These are phyloP conservation scores for Laticauda colubrina DNA, from an alignment of 2,113 vertebrate species.

Conservation along the genomic window DNA sequence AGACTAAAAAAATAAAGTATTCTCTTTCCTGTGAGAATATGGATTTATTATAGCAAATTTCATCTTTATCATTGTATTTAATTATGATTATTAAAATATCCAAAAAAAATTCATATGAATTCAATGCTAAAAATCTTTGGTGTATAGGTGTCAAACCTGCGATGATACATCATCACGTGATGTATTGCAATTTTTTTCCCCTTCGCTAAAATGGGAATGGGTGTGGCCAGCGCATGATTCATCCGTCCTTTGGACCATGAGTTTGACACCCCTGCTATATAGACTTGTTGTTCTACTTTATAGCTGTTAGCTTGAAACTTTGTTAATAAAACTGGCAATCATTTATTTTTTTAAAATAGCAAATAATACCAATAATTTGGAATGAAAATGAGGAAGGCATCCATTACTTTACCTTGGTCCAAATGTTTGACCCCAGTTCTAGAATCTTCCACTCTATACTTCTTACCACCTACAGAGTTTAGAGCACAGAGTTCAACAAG, in stretches of 20 bases:
- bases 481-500: conserved; percentile 77
- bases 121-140: not conserved
- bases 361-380: not conserved
- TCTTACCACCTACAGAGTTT: conserved; percentile 54
- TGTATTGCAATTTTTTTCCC: too few relatives aligned
- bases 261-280: not conserved
- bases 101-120: not conserved
- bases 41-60: not conserved
- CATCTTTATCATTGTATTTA: not conserved
- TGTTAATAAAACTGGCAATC: conserved; percentile 2
- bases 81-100: not conserved
- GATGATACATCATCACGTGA: too few relatives aligned
- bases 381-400: not conserved
- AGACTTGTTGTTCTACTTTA: conserved; percentile 12
- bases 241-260: too few relatives aligned
- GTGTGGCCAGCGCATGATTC: too few relatives aligned
- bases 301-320: not conserved
- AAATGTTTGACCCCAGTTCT: conserved; percentile 61
- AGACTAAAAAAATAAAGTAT: not conserved
- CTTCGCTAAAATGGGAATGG: too few relatives aligned
- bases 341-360: not conserved
- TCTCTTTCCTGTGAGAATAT: not conserved
- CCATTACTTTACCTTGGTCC: conserved; percentile 68
- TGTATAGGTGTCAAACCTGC: not conserved
- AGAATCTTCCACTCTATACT: conserved; percentile 67